Percentiles rank a stretch among this genome's conserved stretches.
phyloP scores from a whole-genome alignment of 2,888 invertebrate genomes.

The Hybos culiciformis region DNA sequence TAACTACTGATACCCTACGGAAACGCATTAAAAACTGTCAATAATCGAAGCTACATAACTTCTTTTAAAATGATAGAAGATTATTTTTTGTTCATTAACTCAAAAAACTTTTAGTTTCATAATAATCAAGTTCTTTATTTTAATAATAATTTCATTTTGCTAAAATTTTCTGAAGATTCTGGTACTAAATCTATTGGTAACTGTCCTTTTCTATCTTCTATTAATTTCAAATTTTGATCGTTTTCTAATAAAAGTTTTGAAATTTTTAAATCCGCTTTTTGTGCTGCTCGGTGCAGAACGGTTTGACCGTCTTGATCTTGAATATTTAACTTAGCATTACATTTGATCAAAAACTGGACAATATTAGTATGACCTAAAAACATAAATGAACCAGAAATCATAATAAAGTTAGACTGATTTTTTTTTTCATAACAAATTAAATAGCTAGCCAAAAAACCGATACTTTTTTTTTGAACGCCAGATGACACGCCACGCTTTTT shows the following conservation, averaged over 20 bases:
- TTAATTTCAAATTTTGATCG: constrained; percentile 27
- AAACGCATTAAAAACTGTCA: too few species aligned
- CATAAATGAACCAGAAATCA: constrained; percentile 9
- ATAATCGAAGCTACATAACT: too few species aligned
- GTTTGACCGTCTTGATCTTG: constrained; percentile 71
- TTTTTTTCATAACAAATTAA: neutral
- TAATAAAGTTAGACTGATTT: neutral
- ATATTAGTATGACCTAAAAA: constrained; percentile 48
- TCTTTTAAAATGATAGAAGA: too few species aligned
- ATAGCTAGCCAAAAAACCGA: too few species aligned
- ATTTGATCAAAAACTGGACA: constrained; percentile 49
- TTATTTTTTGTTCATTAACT: too few species aligned
- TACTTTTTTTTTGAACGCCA: too few species aligned
- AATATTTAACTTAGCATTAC: constrained; percentile 46
- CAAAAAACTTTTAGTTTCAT: too few species aligned
- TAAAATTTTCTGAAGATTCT: too few species aligned
- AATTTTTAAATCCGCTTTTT: constrained; percentile 38
- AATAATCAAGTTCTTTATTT: too few species aligned
- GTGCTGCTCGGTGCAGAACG: constrained; percentile 60
- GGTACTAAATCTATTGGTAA: constrained; percentile 34
- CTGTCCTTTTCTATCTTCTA: constrained; percentile 36
- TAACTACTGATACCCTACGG: too few species aligned
- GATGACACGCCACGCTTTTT: too few species aligned
- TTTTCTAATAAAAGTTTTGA: constrained; percentile 26
- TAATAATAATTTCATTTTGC: too few species aligned